These are phyloP conservation scores for Tragelaphus imberbis DNA, from an alignment of 2,113 vertebrate genomes.

Conservation along the genomic window DNA sequence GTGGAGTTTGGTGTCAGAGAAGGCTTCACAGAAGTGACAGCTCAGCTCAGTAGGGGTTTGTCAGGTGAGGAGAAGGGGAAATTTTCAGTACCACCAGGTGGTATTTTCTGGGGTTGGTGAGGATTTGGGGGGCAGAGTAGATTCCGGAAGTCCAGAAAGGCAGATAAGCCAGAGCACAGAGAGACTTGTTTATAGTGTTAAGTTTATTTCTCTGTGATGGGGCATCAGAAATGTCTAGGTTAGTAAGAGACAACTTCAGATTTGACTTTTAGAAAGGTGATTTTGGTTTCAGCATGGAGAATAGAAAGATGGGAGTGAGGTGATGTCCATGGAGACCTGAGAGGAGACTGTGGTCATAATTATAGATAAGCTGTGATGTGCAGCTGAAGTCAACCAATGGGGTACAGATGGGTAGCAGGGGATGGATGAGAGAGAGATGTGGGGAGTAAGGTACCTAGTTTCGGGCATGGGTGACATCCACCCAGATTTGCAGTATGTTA, in stretches of 20 bases:
- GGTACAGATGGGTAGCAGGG: background rate
- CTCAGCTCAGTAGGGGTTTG: background rate
- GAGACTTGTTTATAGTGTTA: background rate
- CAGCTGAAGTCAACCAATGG: background rate
- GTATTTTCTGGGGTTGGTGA: background rate
- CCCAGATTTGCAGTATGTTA: background rate
- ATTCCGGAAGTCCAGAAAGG: background rate
- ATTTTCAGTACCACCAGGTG: background rate
- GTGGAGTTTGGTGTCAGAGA: background rate
- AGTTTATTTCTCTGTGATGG: background rate
- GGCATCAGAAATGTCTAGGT: background rate
- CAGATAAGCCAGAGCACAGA: background rate
- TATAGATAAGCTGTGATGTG: background rate
- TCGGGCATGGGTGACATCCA: background rate
- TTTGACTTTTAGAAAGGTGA: background rate
- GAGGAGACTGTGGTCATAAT: background rate
- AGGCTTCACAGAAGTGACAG: background rate
- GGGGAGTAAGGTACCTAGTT: background rate
- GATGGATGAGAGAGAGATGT: background rate
- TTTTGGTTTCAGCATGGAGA: background rate
- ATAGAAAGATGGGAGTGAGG: background rate
- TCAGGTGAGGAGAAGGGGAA: background rate
- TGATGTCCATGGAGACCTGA: no score
- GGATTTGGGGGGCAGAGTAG: background rate
- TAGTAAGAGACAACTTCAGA: background rate